Evolutionary conservation across 2,888 invertebrate species (phyloP).

Genomic region (Carpatolechia fugitivella): DNA sequence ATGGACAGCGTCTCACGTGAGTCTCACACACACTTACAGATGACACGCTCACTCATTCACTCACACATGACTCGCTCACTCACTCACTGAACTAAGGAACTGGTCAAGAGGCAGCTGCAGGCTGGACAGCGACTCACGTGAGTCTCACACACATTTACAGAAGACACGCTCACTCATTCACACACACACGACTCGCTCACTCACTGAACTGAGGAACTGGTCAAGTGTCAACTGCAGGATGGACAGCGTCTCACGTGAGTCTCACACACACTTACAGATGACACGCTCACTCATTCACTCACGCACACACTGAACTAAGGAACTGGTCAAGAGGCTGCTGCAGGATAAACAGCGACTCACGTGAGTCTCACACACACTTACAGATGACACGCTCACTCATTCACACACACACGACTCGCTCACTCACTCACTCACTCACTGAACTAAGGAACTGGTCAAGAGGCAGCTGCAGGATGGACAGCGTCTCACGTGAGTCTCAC

Average conservation of each 20-base stretch:
- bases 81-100: slow-evolving; percentile 76
- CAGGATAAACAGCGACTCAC: slow-evolving; percentile 83
- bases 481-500: slow-evolving; percentile 81
- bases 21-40: slow-evolving; percentile 42
- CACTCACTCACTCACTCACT: slow-evolving; percentile 51
- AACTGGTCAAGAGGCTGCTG: slow-evolving; percentile 79
- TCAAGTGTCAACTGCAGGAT: slow-evolving; percentile 70
- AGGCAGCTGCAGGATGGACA: slow-evolving; percentile 82
- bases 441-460: slow-evolving; percentile 79
- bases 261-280: slow-evolving; percentile 55
- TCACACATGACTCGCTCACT: slow-evolving; percentile 42
- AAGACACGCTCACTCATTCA: slow-evolving; percentile 74
- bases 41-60: slow-evolving; percentile 75
- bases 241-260: slow-evolving; percentile 84
- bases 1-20: slow-evolving; percentile 84
- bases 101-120: slow-evolving; percentile 80
- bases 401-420: no score
- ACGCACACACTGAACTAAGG: slow-evolving; percentile 65
- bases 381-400: not conserved
- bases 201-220: slow-evolving; percentile 65
- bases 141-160: slow-evolving; percentile 50
- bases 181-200: slow-evolving; percentile 33
- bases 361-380: slow-evolving; percentile 63
- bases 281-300: slow-evolving; percentile 71
- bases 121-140: slow-evolving; percentile 84